Conservation (phyloP, 2,888 invertebrate genomes). For the Automeris io region DNA sequence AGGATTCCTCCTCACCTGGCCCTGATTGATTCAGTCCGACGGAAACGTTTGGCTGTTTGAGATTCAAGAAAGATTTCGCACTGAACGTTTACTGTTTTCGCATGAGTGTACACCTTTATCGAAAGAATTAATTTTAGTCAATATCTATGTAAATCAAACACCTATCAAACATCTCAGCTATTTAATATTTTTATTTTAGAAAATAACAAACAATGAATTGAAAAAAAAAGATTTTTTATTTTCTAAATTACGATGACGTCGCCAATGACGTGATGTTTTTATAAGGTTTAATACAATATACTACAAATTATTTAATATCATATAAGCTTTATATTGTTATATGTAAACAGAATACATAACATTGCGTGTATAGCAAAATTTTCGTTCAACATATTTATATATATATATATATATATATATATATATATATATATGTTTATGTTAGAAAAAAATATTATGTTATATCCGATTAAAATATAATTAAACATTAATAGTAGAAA, state of each 20-base stretch:
- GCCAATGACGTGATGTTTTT: too few species aligned
- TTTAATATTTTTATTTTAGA: background rate
- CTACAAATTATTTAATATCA: too few species aligned
- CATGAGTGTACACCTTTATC: slow-evolving; percentile 39
- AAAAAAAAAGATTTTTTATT: background rate
- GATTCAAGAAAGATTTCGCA: slow-evolving; percentile 46
- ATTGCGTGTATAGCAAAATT: too few species aligned
- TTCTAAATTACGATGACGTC: too few species aligned
- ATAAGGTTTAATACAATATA: too few species aligned
- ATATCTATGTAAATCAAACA: slow-evolving; percentile 19
- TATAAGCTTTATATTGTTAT: too few species aligned
- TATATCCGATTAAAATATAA: background rate
- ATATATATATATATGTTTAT: background rate
- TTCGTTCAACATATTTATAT: too few species aligned
- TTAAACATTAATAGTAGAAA: background rate
- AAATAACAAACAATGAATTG: background rate
- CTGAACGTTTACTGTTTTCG: slow-evolving; percentile 40
- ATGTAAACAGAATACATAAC: too few species aligned
- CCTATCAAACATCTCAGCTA: background rate
- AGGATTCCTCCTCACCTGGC: slow-evolving; percentile 42
- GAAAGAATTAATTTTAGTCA: slow-evolving; percentile 19
- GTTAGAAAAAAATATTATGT: background rate
- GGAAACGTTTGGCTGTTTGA: slow-evolving; percentile 47
- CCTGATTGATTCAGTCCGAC: slow-evolving; percentile 57
- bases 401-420: too few species aligned